A percentile compares a stretch with the other conserved stretches of the same genome.
phyloP scores from a whole-genome alignment of 2,888 invertebrate genomes.

The Pterostichus niger region DNA sequence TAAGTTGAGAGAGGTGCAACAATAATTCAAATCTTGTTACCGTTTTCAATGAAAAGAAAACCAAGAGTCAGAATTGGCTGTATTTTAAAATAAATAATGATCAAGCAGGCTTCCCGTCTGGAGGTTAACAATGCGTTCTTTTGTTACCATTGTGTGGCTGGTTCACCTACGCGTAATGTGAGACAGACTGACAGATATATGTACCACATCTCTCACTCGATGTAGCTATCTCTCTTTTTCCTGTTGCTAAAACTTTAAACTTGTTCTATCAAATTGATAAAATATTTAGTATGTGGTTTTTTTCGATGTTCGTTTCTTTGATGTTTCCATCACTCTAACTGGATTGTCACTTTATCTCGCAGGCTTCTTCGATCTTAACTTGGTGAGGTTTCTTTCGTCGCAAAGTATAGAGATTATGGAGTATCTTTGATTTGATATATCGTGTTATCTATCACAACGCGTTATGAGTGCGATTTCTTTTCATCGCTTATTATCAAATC shows the following conservation, averaged over 20 bases:
- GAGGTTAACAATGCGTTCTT: conserved; percentile 62
- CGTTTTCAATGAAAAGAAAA: conserved; percentile 58
- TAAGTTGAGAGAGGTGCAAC: conserved; percentile 36
- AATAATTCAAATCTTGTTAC: conserved; percentile 64
- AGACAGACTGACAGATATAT: conserved; percentile 51
- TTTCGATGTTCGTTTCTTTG: conserved; percentile 1
- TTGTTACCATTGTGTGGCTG: conserved; percentile 59
- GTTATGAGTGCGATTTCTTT: conserved; percentile 52
- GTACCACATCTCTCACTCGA: conserved; percentile 20
- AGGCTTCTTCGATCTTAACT: conserved; percentile 19
- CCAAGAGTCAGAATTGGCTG: conserved; percentile 60
- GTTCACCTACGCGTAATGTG: conserved; percentile 57
- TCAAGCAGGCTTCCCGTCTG: conserved; percentile 63
- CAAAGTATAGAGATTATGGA: conserved; percentile 6
- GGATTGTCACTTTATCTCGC: conserved; percentile 11
- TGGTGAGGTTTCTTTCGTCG: conserved; percentile 7
- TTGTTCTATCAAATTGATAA: neutral
- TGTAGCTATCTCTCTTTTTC: conserved; percentile 36
- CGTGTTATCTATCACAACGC: conserved; percentile 22
- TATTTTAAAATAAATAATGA: conserved; percentile 65
- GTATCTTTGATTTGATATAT: conserved; percentile 49
- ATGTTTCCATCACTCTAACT: conserved; percentile 21
- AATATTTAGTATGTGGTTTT: too few relatives aligned
- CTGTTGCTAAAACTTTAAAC: conserved; percentile 19
- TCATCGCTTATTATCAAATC: conserved; percentile 47